phyloP scores from a whole-genome alignment of 2,888 invertebrate species.

The Idaea aversata region DNA sequence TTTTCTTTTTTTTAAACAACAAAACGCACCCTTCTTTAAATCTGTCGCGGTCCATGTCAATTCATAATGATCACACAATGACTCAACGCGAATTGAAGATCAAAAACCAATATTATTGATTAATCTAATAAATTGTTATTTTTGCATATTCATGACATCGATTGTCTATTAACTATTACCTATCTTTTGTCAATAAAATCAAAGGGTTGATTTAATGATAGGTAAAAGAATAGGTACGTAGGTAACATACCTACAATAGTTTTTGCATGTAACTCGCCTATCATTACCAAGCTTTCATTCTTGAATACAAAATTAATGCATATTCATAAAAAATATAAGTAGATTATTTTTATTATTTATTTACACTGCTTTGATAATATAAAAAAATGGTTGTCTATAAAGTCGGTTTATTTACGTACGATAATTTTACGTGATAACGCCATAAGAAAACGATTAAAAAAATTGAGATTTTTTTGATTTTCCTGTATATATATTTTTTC shows the following conservation, averaged over 20 bases:
- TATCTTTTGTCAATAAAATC: neutral
- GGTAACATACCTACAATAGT: neutral
- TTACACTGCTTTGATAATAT: neutral
- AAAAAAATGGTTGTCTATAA: no score
- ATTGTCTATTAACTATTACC: neutral
- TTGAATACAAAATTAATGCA: neutral
- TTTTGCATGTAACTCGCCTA: neutral
- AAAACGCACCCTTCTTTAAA: neutral
- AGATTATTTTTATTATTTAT: neutral
- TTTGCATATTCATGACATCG: neutral
- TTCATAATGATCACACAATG: neutral
- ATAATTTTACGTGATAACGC: no score
- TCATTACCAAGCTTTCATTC: neutral
- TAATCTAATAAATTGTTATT: slow-evolving; percentile 1
- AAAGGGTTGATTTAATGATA: neutral
- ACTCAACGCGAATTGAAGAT: neutral
- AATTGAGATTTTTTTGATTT: no score
- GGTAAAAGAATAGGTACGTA: neutral
- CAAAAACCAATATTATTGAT: neutral
- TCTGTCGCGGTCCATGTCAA: neutral
- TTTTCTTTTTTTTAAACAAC: neutral
- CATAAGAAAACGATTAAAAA: no score
- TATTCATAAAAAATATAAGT: neutral
- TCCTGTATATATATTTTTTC: no score
- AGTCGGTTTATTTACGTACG: no score